These are phyloP conservation scores for Dicaeum eximium DNA, from an alignment of 2,113 vertebrate species.

Conservation along the genomic window DNA sequence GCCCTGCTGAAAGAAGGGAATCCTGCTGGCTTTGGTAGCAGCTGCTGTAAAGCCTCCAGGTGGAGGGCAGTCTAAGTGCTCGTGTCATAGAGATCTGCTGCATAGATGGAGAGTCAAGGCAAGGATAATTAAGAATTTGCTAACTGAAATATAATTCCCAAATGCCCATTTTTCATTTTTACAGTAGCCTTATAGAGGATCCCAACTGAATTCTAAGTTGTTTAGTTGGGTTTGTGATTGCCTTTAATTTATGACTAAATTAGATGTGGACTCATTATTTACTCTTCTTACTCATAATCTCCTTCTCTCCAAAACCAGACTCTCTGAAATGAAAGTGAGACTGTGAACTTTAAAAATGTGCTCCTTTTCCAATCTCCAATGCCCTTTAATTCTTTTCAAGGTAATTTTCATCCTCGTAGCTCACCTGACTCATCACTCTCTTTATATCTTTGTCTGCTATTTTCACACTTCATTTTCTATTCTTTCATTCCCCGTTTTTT, in stretches of 20 bases:
- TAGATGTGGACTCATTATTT: neutral
- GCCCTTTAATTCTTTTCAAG: neutral
- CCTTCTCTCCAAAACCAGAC: neutral
- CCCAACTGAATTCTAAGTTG: neutral
- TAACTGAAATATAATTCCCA: neutral
- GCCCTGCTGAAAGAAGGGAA: neutral
- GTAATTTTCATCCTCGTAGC: neutral
- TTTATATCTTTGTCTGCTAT: neutral
- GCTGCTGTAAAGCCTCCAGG: neutral
- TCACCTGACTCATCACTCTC: neutral
- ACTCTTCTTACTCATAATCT: neutral
- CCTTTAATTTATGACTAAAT: neutral
- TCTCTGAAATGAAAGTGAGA: neutral
- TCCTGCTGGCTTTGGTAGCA: neutral
- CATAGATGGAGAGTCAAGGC: neutral
- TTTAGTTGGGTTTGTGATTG: neutral
- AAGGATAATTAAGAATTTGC: neutral
- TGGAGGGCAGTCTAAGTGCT: neutral
- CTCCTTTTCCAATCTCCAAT: neutral
- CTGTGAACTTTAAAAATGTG: neutral
- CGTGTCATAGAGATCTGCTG: neutral
- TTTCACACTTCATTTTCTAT: constrained; percentile 10
- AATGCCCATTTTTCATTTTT: neutral
- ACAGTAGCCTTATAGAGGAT: neutral
- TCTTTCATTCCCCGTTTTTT: neutral